Conservation (phyloP, 2,113 vertebrate genomes). For the Garra rufa region DNA sequence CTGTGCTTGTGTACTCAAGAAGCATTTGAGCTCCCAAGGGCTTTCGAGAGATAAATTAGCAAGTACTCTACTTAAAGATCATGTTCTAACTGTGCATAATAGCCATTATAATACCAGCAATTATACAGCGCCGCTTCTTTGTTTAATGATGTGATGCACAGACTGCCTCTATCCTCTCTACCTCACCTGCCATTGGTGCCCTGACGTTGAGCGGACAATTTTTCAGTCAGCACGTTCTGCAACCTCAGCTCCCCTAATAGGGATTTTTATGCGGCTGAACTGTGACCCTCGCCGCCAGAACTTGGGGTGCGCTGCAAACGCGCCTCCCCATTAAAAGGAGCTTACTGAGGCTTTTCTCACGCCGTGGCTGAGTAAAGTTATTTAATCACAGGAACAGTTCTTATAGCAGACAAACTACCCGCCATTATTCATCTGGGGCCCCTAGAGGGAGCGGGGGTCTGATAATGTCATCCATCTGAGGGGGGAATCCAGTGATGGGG, state of each 20-base stretch:
- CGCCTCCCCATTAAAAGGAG: slow-evolving; percentile 82
- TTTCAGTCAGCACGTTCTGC: slow-evolving; percentile 85
- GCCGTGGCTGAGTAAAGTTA: slow-evolving; percentile 78
- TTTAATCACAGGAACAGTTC: slow-evolving; percentile 81
- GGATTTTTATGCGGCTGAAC: slow-evolving; percentile 74
- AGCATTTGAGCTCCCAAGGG: slow-evolving; percentile 70
- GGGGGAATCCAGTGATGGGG: slow-evolving; percentile 66
- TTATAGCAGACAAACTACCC: slow-evolving; percentile 76
- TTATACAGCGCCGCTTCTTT: slow-evolving; percentile 75
- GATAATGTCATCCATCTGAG: slow-evolving; percentile 76
- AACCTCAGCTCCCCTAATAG: slow-evolving; percentile 85
- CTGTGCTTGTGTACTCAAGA: slow-evolving; percentile 57
- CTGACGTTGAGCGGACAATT: slow-evolving; percentile 76
- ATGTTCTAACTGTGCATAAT: slow-evolving; percentile 78
- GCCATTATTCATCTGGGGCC: slow-evolving; percentile 77
- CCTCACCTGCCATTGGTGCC: slow-evolving; percentile 74
- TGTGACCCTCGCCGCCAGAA: slow-evolving; percentile 77
- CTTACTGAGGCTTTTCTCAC: slow-evolving; percentile 81
- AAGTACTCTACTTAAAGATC: slow-evolving; percentile 67
- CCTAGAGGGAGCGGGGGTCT: slow-evolving; percentile 69
- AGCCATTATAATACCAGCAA: slow-evolving; percentile 79
- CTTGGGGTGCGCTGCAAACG: slow-evolving; percentile 75
- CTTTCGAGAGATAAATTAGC: slow-evolving; percentile 76
- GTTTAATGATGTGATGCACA: slow-evolving; percentile 72
- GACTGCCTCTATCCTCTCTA: slow-evolving; percentile 64